These are phyloP conservation scores for Gorsachius goisagi DNA, from an alignment of 2,113 vertebrate species.

Conservation along the genomic window DNA sequence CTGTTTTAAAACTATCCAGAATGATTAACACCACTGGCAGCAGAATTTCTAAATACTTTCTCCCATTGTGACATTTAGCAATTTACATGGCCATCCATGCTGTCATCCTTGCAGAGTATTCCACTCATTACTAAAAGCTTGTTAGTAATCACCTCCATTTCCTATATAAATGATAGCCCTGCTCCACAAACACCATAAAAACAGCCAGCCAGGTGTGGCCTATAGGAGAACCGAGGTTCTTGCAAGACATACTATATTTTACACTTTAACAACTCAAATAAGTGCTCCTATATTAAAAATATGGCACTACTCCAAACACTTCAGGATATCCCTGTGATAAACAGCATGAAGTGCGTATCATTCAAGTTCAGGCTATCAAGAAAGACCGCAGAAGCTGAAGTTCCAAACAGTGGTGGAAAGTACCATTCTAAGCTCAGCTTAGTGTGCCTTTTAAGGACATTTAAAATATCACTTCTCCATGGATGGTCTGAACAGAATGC, in stretches of 20 bases:
- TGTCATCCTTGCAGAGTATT: neutral
- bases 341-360: neutral
- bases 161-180: neutral
- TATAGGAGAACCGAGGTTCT: neutral
- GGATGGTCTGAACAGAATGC: neutral
- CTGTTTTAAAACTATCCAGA: neutral
- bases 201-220: neutral
- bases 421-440: neutral
- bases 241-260: neutral
- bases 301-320: neutral
- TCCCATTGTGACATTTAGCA: neutral
- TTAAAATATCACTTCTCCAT: fast-evolving
- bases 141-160: neutral
- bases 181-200: neutral
- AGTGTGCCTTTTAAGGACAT: neutral
- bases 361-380: neutral
- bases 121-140: neutral
- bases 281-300: neutral
- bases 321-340: neutral
- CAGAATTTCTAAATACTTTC: neutral
- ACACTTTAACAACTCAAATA: neutral
- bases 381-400: neutral
- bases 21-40: neutral
- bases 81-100: neutral
- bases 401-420: neutral